Conservation (phyloP, 2,113 vertebrate species). For the Phylloscopus trochiloides region DNA sequence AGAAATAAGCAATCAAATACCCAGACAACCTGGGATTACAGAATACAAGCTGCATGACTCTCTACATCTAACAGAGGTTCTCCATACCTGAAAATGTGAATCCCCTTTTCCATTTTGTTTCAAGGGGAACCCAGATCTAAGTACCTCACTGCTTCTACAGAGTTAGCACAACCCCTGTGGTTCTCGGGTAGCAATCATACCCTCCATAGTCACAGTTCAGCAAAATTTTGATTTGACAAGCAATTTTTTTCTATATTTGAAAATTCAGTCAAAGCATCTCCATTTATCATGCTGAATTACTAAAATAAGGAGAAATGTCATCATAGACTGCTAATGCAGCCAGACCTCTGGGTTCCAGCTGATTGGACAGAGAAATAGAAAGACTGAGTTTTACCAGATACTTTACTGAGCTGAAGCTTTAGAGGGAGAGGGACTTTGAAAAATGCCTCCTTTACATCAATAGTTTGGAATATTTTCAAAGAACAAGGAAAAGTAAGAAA, state of each 20-base stretch:
- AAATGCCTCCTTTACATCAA: conserved; percentile 9
- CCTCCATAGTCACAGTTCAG: neutral
- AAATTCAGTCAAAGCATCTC: neutral
- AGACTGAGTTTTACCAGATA: neutral
- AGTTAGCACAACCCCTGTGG: neutral
- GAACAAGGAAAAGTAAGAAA: neutral
- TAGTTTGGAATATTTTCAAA: conserved; percentile 25
- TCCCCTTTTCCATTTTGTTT: neutral
- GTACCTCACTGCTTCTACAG: neutral
- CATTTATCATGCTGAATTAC: neutral
- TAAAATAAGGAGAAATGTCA: neutral
- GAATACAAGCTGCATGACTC: neutral
- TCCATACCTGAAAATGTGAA: neutral
- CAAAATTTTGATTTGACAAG: neutral
- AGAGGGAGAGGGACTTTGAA: neutral
- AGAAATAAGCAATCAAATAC: neutral
- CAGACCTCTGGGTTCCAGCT: neutral
- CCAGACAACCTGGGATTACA: neutral
- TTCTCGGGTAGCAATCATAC: neutral
- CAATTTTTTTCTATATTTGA: neutral
- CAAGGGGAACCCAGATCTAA: neutral
- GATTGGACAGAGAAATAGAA: neutral
- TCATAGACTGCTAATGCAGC: neutral
- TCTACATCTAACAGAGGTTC: neutral
- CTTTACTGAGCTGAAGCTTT: neutral